Conservation (phyloP, 2,113 vertebrate species). For the Phoenicopterus ruber region DNA sequence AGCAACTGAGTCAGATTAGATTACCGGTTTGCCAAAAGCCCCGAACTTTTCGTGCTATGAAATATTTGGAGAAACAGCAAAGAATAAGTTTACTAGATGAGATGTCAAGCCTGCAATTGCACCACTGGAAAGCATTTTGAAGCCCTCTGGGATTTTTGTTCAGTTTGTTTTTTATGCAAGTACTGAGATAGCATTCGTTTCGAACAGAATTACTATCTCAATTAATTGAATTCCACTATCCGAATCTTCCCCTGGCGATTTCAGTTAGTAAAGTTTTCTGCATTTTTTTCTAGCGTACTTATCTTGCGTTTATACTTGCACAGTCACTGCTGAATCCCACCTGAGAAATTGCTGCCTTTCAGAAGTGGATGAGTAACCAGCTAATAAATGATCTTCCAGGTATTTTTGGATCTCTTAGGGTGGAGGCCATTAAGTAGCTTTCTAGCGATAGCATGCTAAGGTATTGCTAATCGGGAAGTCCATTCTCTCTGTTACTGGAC, state of each 20-base stretch:
- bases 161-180: not conserved
- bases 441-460: not conserved
- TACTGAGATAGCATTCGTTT: too few species aligned
- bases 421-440: not conserved
- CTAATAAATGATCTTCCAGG: not conserved
- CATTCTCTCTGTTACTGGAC: not conserved
- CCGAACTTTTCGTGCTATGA: not conserved
- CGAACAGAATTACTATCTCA: too few species aligned
- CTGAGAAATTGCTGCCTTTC: not conserved
- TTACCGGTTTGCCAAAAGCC: not conserved
- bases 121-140: not conserved
- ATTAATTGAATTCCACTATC: not conserved
- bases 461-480: not conserved
- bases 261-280: not conserved
- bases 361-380: not conserved
- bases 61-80: not conserved
- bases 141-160: not conserved
- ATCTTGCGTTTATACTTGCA: not conserved
- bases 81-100: not conserved
- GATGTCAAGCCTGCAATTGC: not conserved
- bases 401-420: not conserved
- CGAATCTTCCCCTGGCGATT: accelerated
- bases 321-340: not conserved
- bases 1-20: not conserved
- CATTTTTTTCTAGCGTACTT: not conserved